These are phyloP conservation scores for Oceanites oceanicus DNA, from an alignment of 2,113 vertebrate species.

Conservation along the genomic window DNA sequence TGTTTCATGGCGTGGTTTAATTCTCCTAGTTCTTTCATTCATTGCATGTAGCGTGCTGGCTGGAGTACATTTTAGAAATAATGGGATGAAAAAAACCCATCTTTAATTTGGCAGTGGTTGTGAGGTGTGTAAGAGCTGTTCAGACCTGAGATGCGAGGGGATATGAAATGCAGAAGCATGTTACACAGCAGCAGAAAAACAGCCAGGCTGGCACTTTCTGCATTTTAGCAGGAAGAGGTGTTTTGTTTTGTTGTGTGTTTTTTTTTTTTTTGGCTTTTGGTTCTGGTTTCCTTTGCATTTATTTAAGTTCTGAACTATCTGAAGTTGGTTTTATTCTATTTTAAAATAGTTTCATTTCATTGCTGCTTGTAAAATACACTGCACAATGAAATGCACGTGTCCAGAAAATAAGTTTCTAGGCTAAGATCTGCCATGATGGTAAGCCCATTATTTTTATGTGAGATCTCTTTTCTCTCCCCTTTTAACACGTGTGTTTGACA, in stretches of 20 bases:
- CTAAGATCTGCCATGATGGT: background rate
- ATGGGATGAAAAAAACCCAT: conserved; percentile 22
- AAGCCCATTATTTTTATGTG: background rate
- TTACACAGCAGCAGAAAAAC: background rate
- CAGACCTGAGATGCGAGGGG: background rate
- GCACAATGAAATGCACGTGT: background rate
- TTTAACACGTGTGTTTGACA: background rate
- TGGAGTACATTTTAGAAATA: conserved; percentile 67
- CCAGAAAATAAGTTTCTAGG: background rate
- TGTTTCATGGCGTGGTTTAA: conserved; percentile 80
- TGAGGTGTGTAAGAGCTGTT: conserved; percentile 8
- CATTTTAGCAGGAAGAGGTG: background rate
- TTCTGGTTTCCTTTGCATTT: background rate
- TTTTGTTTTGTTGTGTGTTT: background rate
- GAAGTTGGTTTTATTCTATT: background rate
- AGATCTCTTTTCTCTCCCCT: background rate
- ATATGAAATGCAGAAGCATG: background rate
- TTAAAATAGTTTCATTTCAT: background rate
- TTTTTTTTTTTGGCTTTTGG: background rate
- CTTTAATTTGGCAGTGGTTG: conserved; percentile 49
- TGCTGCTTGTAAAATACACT: background rate
- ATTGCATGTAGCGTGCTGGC: conserved; percentile 41
- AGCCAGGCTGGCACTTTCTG: background rate
- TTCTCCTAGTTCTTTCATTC: conserved; percentile 73
- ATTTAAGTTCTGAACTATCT: background rate